phyloP scores from a whole-genome alignment of 2,113 vertebrate genomes.

The Abramis brama region DNA sequence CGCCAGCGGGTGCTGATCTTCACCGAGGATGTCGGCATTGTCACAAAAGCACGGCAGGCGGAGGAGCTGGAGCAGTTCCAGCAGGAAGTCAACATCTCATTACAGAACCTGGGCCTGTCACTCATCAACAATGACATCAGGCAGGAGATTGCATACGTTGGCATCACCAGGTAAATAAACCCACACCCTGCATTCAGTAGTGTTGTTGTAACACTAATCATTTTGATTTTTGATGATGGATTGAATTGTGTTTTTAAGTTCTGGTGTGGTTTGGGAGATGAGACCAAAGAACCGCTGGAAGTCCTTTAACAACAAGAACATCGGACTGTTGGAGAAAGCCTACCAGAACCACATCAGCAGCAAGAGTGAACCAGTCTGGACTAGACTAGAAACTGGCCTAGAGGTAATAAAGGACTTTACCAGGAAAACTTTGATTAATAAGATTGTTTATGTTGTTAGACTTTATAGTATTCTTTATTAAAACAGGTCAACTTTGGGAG shows the following conservation, averaged over 20 bases:
- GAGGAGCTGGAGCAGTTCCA: constrained; percentile 93
- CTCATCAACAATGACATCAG: constrained; percentile 87
- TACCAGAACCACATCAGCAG: constrained; percentile 80
- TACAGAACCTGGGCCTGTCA: constrained; percentile 92
- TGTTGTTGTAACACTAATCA: not conserved
- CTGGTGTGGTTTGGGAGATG: constrained; percentile 93
- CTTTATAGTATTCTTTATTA: not conserved
- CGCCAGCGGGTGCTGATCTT: constrained; percentile 93
- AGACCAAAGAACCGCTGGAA: constrained; percentile 93
- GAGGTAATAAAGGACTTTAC: constrained; percentile 77
- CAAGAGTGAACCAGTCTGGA: constrained; percentile 72
- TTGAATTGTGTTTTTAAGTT: constrained; percentile 72
- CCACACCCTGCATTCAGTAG: not conserved
- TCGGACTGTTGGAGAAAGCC: constrained; percentile 85
- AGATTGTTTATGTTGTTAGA: constrained; percentile 5
- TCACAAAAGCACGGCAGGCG: constrained; percentile 91
- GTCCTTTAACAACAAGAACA: constrained; percentile 90
- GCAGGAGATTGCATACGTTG: constrained; percentile 92
- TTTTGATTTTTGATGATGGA: not conserved
- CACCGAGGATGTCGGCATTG: constrained; percentile 89
- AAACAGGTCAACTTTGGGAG: constrained; percentile 86
- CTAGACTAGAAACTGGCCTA: constrained; percentile 82
- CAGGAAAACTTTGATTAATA: not conserved
- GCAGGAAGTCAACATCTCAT: constrained; percentile 86
- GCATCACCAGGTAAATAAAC: constrained; percentile 88